phyloP scores from a whole-genome alignment of 2,888 invertebrate species.

The Yponomeuta malinellus region DNA sequence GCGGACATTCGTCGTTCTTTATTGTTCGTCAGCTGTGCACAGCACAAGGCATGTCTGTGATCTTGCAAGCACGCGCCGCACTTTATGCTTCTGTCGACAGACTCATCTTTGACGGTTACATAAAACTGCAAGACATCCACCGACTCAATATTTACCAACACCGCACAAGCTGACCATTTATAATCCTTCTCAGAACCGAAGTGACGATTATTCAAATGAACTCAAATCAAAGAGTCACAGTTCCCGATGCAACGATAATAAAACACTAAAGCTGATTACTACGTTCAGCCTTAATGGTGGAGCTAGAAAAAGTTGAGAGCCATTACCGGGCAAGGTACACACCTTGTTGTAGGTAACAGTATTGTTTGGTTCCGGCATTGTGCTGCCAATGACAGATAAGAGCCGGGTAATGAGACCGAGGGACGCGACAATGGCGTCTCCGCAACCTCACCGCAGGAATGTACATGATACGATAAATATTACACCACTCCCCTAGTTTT shows the following conservation, averaged over 20 bases:
- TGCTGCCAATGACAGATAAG: conserved; percentile 70
- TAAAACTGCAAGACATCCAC: neutral
- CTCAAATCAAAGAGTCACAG: conserved; percentile 1
- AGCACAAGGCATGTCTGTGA: neutral
- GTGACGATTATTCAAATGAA: conserved; percentile 1
- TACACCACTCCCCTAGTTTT: conserved; percentile 10
- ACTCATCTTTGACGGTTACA: neutral
- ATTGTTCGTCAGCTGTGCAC: conserved; percentile 38
- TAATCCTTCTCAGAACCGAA: neutral
- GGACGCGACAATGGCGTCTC: conserved; percentile 50
- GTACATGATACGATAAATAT: conserved; percentile 23
- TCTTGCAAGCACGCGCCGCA: neutral
- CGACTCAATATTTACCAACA: neutral
- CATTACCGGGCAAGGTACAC: conserved; percentile 38
- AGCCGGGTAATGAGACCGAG: conserved; percentile 52
- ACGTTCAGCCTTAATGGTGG: conserved; percentile 6
- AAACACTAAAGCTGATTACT: conserved; percentile 3
- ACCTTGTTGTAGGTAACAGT: conserved; percentile 38
- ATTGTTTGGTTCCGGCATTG: conserved; percentile 55
- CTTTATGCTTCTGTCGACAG: neutral
- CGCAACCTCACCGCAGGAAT: conserved; percentile 32
- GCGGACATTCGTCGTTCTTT: conserved; percentile 29
- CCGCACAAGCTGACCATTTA: neutral
- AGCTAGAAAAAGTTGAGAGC: conserved; percentile 20
- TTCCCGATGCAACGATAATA: conserved; percentile 5